phyloP scores from a whole-genome alignment of 2,797 vertebrate species.

The Enteromius fasciolatus region DNA sequence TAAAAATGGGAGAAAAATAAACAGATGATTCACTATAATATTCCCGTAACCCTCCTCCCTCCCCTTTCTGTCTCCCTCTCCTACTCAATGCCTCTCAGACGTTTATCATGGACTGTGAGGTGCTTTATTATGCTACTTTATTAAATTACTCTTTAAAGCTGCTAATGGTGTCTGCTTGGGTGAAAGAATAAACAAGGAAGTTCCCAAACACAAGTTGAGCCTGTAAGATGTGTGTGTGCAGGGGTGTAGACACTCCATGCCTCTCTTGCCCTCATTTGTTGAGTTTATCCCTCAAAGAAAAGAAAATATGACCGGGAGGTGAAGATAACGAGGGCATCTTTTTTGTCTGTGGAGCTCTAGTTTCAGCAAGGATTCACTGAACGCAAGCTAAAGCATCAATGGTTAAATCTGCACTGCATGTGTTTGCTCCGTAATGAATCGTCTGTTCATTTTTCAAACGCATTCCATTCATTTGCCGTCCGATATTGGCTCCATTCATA shows the following conservation, averaged over 20 bases:
- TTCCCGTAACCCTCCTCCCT: constrained; percentile 42
- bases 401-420: constrained; percentile 20
- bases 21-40: constrained; percentile 71
- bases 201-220: constrained; percentile 70
- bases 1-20: constrained; percentile 77
- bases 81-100: constrained; percentile 3
- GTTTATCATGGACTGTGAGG: constrained; percentile 48
- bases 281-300: constrained; percentile 24
- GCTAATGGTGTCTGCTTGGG: constrained; percentile 73
- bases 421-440: constrained; percentile 32
- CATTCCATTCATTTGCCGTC: constrained; percentile 41
- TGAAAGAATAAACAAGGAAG: constrained; percentile 77
- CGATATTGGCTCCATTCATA: constrained; percentile 38
- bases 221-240: not conserved
- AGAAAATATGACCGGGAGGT: not conserved
- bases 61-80: constrained; percentile 29
- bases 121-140: constrained; percentile 78
- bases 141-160: constrained; percentile 78
- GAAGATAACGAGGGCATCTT: constrained; percentile 40
- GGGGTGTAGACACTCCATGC: not conserved
- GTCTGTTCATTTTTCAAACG: constrained; percentile 38
- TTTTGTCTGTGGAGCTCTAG: constrained; percentile 36
- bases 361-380: constrained; percentile 27
- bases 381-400: not conserved
- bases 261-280: constrained; percentile 9